Base-by-base conservation (phyloP, 2,888 invertebrate genomes). In the Tuberolachnus salignus region DNA sequence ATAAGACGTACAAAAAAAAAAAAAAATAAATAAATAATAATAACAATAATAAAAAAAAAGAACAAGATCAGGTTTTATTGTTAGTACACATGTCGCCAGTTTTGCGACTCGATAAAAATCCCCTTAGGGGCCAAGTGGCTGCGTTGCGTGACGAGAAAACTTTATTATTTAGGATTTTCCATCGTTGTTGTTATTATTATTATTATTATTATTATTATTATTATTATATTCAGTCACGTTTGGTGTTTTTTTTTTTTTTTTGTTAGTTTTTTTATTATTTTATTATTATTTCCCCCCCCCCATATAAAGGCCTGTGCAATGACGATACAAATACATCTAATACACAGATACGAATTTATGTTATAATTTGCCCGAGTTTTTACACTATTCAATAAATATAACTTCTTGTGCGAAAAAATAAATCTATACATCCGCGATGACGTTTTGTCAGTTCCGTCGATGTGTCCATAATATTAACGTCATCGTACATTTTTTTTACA, bases 31-130 rank as follows among this genome's bases (percentile, higher is more conserved):
- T n/a, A n/a, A n/a, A n/a, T n/a, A n/a, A n/a, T n/a, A n/a, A n/a
- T n/a, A n/a, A n/a, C n/a, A n/a, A n/a, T n/a, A n/a, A n/a, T n/a
- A n/a, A n/a, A n/a, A n/a, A 46, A 51, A 51, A 49, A 11, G 57
- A 67, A 66, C 26, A 34, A 75, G 46, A 75, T 74, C 73, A 53
- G 63, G 63, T 75, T 75, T 75, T 75, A 75, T 75, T 75, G 75
- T 66, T 75, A 67, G 66, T 75, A 75, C 75, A 75, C 66, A 75
- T 75, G 75, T 78, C 57, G 67, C 78, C 69, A 51, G 78, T 78
- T 69, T 78, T 69, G 69, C 26, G 78, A 69, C 78, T 67, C 78
- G 66, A 78, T 78, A 78, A 78, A 78, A 78, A 78, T 78, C 51
- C 78, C 78, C 67, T 78, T 61, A 69, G 78, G 59, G 49, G 34